A percentile compares a stretch with the other conserved stretches of the same genome.
Conservation (phyloP, 2,888 invertebrate genomes). For the Polydesmus complanatus region DNA sequence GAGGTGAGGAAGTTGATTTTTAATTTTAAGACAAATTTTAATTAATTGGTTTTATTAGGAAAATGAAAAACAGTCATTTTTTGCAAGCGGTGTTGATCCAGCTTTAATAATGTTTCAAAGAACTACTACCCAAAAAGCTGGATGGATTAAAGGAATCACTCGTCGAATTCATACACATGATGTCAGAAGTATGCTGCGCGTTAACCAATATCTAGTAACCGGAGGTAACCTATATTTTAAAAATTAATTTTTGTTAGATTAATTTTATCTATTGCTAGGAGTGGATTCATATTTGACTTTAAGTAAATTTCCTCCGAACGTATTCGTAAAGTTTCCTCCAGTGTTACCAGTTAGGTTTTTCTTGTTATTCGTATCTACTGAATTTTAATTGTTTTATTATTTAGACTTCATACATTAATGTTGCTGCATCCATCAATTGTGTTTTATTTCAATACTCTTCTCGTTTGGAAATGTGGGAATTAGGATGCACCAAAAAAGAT, state of each 20-base stretch:
- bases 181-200: conserved; percentile 55
- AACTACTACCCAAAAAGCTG: conserved; percentile 43
- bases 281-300: conserved; percentile 4
- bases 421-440: conserved; percentile 28
- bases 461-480: conserved; percentile 34
- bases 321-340: conserved; percentile 4
- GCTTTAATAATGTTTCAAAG: conserved; percentile 58
- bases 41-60: conserved; percentile 1
- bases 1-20: conserved; percentile 22
- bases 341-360: not conserved
- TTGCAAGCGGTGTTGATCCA: conserved; percentile 50
- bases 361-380: not conserved
- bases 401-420: conserved; percentile 24
- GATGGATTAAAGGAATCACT: conserved; percentile 63
- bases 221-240: conserved; percentile 39
- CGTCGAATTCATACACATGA: conserved; percentile 74
- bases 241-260: not conserved
- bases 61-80: conserved; percentile 25
- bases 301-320: conserved; percentile 8
- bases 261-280: not conserved
- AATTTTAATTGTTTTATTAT: conserved; percentile 6
- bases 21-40: conserved; percentile 31
- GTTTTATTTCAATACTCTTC: conserved; percentile 31
- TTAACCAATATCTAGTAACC: conserved; percentile 54
- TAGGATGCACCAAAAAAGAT: conserved; percentile 34